phyloP scores from a whole-genome alignment of 2,888 invertebrate species.

The Amiota communis region DNA sequence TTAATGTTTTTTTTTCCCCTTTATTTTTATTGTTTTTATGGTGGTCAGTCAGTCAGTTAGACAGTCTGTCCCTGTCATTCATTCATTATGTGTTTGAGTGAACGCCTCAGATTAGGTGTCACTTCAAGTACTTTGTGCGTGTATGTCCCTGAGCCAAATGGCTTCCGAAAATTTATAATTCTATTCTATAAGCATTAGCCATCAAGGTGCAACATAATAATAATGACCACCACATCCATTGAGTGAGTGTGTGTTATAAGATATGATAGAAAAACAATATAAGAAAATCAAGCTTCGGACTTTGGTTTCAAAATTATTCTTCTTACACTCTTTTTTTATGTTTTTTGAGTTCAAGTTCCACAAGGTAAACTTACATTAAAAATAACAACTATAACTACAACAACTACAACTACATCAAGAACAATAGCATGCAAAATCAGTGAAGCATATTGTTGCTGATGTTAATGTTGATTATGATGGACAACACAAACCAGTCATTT shows the following conservation, averaged over 20 bases:
- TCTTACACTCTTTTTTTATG: too few species aligned
- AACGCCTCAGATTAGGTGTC: too few species aligned
- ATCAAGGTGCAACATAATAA: conserved; percentile 17
- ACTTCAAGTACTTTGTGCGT: conserved; percentile 27
- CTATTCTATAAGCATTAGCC: conserved; percentile 6
- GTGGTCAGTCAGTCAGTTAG: too few species aligned
- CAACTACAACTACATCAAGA: too few species aligned
- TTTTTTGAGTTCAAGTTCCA: conserved; percentile 1
- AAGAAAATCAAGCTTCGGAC: neutral
- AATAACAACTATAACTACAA: neutral
- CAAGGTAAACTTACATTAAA: neutral
- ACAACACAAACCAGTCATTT: neutral
- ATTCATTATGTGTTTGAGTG: too few species aligned
- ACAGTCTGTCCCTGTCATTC: too few species aligned
- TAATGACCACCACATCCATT: neutral
- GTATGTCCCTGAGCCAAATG: conserved; percentile 35
- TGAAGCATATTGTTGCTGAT: conserved; percentile 8
- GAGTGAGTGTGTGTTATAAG: neutral
- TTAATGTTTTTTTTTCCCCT: too few species aligned
- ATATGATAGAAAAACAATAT: neutral
- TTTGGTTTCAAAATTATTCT: too few species aligned
- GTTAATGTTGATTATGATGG: neutral
- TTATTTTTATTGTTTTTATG: too few species aligned
- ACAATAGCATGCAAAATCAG: conserved; percentile 1
- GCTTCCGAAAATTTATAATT: conserved; percentile 10